Evolutionary conservation across 2,797 vertebrate genomes (phyloP).

Genomic region (Labeo calbasu): DNA sequence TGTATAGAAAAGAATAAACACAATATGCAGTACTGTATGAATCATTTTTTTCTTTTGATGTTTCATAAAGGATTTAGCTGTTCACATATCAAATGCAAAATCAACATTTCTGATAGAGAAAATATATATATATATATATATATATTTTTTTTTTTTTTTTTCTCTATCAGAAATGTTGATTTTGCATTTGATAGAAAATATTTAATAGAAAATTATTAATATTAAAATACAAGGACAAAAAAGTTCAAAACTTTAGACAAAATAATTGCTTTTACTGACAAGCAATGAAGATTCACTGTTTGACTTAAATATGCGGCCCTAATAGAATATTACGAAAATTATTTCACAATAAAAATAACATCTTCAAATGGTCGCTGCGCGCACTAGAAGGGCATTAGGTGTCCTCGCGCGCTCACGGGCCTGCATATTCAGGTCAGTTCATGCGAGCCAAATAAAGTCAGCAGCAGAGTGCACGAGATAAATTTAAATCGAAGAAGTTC

Average conservation of each 20-base stretch:
- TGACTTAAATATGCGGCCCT: not conserved
- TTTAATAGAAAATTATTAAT: not conserved
- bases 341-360: not conserved
- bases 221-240: not conserved
- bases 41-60: not conserved
- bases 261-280: not conserved
- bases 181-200: no score
- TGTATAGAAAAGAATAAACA: not conserved
- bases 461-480: conserved; percentile 41
- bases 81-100: not conserved
- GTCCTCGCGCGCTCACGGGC: not conserved
- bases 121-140: not conserved
- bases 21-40: not conserved
- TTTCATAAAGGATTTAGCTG: not conserved
- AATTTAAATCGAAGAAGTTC: conserved; percentile 60
- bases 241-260: not conserved
- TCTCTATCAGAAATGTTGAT: no score
- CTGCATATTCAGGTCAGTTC: conserved; percentile 40
- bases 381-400: not conserved
- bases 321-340: not conserved
- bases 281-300: not conserved
- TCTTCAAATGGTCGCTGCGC: not conserved
- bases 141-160: no score
- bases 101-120: not conserved
- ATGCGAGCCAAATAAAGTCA: conserved; percentile 58